phyloP scores from a whole-genome alignment of 92 coral and sea anemone genomes.

The Phenganax marumi region DNA sequence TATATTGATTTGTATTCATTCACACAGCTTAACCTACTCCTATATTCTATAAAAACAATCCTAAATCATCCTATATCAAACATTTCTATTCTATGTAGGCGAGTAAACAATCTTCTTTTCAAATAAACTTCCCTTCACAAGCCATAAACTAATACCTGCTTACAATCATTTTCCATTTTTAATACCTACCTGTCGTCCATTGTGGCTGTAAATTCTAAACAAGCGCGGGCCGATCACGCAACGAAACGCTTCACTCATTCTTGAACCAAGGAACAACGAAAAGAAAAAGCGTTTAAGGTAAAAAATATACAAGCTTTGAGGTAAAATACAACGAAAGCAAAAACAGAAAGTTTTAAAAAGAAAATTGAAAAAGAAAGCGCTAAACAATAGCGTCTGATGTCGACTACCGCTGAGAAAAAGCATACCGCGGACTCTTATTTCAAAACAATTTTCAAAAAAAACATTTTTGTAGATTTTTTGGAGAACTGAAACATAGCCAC shows the following conservation, averaged over 20 bases:
- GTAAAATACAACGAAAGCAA: neutral
- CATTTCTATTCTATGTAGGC: too few species aligned
- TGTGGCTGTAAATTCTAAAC: slow-evolving; percentile 61
- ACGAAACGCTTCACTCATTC: slow-evolving; percentile 51
- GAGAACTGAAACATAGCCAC: neutral
- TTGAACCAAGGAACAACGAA: neutral
- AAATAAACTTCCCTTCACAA: neutral
- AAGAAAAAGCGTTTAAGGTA: neutral
- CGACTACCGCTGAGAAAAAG: neutral
- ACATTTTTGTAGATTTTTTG: neutral
- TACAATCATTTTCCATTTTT: neutral
- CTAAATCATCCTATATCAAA: too few species aligned
- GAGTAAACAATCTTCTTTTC: neutral
- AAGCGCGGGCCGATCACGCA: slow-evolving; percentile 84
- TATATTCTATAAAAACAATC: too few species aligned
- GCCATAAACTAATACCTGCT: neutral
- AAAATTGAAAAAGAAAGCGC: slow-evolving; percentile 22
- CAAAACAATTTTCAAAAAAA: neutral
- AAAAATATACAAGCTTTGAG: neutral
- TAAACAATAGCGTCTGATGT: neutral
- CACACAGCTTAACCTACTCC: too few species aligned
- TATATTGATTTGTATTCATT: too few species aligned
- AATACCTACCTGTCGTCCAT: slow-evolving; percentile 67
- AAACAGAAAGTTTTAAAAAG: neutral
- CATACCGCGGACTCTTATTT: slow-evolving; percentile 2